A percentile compares a stretch with the other conserved stretches of the same genome.
These are phyloP conservation scores for Drosophila busckii DNA, from an alignment of 1,140 invertebrate genomes.

Conservation along the genomic window DNA sequence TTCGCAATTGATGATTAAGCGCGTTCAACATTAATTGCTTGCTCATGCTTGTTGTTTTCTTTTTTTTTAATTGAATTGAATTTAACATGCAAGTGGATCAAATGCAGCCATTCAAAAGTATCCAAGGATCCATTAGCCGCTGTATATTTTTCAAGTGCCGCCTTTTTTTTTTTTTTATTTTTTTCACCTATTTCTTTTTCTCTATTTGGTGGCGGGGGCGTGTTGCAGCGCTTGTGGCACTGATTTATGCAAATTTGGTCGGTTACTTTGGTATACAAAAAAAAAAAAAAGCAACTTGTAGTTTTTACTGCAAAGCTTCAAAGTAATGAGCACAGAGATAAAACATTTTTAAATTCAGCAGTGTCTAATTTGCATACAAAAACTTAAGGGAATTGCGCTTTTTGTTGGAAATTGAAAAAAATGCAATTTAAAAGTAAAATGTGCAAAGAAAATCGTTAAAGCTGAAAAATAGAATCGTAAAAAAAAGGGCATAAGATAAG, in stretches of 20 bases:
- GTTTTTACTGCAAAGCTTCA: too few species aligned
- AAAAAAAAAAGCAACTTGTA: background rate
- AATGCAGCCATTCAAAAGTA: too few species aligned
- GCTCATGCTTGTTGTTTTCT: constrained; percentile 4
- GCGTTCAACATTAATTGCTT: constrained; percentile 46
- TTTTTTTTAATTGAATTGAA: constrained; percentile 4
- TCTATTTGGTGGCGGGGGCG: background rate
- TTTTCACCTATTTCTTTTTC: too few species aligned
- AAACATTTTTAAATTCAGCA: too few species aligned
- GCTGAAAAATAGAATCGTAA: too few species aligned
- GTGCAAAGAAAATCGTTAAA: too few species aligned
- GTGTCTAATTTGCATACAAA: too few species aligned
- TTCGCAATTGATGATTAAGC: constrained; percentile 58
- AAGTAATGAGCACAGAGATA: background rate
- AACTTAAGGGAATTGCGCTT: too few species aligned
- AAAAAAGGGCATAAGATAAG: too few species aligned
- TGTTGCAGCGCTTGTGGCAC: constrained; percentile 26
- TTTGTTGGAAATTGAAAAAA: too few species aligned
- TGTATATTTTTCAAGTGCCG: background rate
- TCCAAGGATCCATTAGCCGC: constrained; percentile 31
- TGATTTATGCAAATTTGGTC: constrained; percentile 67
- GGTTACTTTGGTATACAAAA: constrained; percentile 10
- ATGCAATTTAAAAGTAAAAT: too few species aligned
- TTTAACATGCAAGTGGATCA: constrained; percentile 37
- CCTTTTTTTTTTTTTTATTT: too few species aligned